Evolutionary conservation across 2,797 vertebrate genomes (phyloP), one percentile per base, ranked within the genome.

Genomic region (Hemibagrus guttatus): DNA sequence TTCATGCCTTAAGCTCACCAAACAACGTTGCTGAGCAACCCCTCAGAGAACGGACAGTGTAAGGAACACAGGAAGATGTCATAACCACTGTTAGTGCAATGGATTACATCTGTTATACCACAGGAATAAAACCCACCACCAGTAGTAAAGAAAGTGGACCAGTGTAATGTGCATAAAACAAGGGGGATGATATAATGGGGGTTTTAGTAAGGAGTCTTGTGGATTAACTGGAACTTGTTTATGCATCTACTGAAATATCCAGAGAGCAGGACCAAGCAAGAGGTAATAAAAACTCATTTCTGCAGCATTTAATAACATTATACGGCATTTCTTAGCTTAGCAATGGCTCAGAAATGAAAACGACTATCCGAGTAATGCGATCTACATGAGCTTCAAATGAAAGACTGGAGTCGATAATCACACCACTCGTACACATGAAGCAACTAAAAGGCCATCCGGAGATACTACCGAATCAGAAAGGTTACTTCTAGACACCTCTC

Each of bases 11-110:
- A 31, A 78, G 19, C 90, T 95, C 72, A 90, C 68, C 91, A 96
- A 95, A 95, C 93, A 95, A 16, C 64, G 90, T 94, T 90, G 89
- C 95, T 92, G 76, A 83, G 95, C 95, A 95, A 96, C 95, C 66
- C 16, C 2, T 49, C 66, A 31, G 19, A 49, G 19, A 58, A 52
- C 54, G 75, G 72, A 61, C 16, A 2, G 1, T 1, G 0, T 68
- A 81, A 88, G 26, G 26, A 46, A 58, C 13, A 31, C 61, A 86
- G 68, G 89, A 88, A 89, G 59, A 72, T 83, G 81, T 83, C 21
- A 71, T 56, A 58, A 89, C 23, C 83, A 87, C 23, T 78, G 64
- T 80, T 81, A 83, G 83, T 85, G 49, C 87, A 87, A 56, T 8
- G 78, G 3, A 78, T 71, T 59, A 58, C 59, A 49, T 64, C 78